Percentiles rank a stretch among this genome's conserved stretches.
These are phyloP conservation scores for Nycteola revayana DNA, from an alignment of 2,888 invertebrate species.

Conservation along the genomic window DNA sequence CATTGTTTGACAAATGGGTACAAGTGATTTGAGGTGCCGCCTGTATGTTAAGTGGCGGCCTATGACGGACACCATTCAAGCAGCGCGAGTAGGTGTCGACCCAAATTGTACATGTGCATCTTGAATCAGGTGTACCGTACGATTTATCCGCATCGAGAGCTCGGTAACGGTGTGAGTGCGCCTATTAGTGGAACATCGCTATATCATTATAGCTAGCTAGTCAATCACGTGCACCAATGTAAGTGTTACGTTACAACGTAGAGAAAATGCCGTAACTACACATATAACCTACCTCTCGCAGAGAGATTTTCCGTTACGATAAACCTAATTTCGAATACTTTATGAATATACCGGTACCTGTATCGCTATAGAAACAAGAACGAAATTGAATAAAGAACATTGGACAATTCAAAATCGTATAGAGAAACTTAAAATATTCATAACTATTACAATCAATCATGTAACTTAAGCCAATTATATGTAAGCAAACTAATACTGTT, in stretches of 20 bases:
- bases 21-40: background rate
- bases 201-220: constrained; percentile 16
- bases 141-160: constrained; percentile 60
- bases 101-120: constrained; percentile 50
- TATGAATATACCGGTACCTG: no score
- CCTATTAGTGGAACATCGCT: constrained; percentile 44
- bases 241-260: constrained; percentile 5
- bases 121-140: constrained; percentile 59
- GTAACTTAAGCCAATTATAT: constrained; percentile 17
- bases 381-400: no score
- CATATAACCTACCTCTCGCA: no score
- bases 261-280: no score
- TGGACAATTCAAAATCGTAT: no score
- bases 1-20: no score
- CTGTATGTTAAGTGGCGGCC: constrained; percentile 5
- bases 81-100: constrained; percentile 40
- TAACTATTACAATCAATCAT: constrained; percentile 4
- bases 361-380: no score
- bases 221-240: constrained; percentile 11
- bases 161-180: constrained; percentile 55
- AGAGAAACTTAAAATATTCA: background rate
- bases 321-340: no score
- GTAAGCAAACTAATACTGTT: constrained; percentile 5
- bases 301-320: no score
- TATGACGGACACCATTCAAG: constrained; percentile 20